Evolutionary conservation across 2,113 vertebrate genomes (phyloP), one percentile per base, ranked within the genome.

Genomic region (Eurystomus gularis): DNA sequence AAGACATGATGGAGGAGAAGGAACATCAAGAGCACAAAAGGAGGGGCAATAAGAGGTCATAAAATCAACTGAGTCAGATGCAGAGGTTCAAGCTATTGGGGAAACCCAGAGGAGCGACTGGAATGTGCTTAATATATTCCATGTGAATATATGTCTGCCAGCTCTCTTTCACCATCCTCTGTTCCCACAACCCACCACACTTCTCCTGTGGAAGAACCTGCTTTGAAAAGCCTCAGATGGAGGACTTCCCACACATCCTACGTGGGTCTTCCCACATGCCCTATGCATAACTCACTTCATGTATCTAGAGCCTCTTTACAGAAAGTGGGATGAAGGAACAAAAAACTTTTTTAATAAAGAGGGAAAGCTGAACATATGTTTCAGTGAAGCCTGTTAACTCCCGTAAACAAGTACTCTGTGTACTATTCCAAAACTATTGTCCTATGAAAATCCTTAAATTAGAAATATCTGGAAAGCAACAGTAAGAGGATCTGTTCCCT

Each of bases 121-220:
- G 85, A 95, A 96, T 90, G 88, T 78, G 64, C 64, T 94, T 93
- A 96, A 96, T 96, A 92, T 66, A 92, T 94, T 96, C 94, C 94
- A 96, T 90, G 71, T 96, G 94, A 91, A 93, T 95, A 86, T 90
- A 96, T 28, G 82, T 94, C 96, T 96, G 96, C 95, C 94, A 96
- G 93, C 62, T 94, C 82, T 76, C 72, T 95, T 93, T 95, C 90
- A 90, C 93, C 84, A 95, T 96, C 42, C 58, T 72, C 82, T 71
- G 39, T 81, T 94, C 82, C 88, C 93, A 94, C 82, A 95, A 58
- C 71, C 85, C 78, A 91, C 79, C 82, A 93, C 62, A 90, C 71
- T 88, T 83, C 82, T 93, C 70, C 49, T 57, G 58, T 46, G 54
- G 82, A 95, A 93, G 79, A 95, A 92, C 90, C 79, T 96, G 82